Evolutionary conservation across 2,888 invertebrate species (phyloP).

Genomic region (Anoncus sp.): DNA sequence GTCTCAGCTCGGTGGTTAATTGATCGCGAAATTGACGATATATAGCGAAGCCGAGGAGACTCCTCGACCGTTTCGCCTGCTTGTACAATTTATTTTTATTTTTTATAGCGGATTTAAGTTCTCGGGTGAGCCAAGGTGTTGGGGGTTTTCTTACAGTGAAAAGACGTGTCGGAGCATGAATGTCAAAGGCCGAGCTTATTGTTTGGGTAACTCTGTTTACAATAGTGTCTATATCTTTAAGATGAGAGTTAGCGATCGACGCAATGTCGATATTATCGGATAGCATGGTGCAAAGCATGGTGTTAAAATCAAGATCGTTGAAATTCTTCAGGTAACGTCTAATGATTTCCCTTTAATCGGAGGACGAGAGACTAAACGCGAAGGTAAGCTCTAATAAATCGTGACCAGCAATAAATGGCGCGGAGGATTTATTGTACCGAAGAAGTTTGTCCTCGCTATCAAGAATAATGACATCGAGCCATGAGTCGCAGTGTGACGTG

Average conservation of each 20-base stretch:
- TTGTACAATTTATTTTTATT: not conserved
- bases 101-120: not conserved
- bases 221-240: no score
- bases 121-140: not conserved
- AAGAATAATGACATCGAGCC: conserved; percentile 10
- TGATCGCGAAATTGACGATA: no score
- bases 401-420: conserved; percentile 32
- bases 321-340: no score
- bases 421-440: not conserved
- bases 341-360: no score
- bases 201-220: not conserved
- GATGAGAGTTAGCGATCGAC: no score
- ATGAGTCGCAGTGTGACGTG: not conserved
- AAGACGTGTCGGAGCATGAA: not conserved
- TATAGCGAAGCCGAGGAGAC: no score
- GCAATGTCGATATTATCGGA: no score
- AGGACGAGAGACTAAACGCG: not conserved
- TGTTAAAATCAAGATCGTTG: no score
- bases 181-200: not conserved
- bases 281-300: no score
- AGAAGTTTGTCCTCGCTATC: conserved; percentile 11
- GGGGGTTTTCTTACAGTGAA: conserved; percentile 7
- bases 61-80: no score
- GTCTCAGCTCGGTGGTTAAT: no score
- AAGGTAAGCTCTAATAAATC: conserved; percentile 1